phyloP scores from a whole-genome alignment of 2,113 vertebrate species.

The cat (Felis catus) region DNA sequence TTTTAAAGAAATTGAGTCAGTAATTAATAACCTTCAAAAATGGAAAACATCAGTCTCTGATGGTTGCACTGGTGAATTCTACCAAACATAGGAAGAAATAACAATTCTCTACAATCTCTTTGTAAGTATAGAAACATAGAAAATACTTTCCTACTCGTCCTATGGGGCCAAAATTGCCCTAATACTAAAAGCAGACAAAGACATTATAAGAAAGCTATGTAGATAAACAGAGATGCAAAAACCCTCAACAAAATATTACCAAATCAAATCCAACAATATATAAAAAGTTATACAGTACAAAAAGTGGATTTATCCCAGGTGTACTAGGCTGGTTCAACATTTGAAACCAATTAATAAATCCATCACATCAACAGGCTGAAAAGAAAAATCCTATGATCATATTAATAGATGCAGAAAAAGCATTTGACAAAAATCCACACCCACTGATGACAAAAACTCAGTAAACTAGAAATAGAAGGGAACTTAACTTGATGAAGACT shows the following conservation, averaged over 20 bases:
- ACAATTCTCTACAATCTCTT: not conserved
- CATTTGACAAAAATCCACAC: not conserved
- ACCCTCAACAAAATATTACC: not conserved
- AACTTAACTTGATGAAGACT: not conserved
- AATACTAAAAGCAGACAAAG: not conserved
- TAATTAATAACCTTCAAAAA: not conserved
- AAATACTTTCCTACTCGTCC: not conserved
- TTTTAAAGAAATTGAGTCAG: not conserved
- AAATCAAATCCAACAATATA: not conserved
- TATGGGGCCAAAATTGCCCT: not conserved
- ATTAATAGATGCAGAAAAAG: not conserved
- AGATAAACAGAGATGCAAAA: not conserved
- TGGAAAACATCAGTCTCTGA: not conserved
- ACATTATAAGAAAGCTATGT: not conserved
- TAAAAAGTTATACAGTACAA: not conserved
- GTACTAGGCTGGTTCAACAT: not conserved
- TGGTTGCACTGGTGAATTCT: not conserved
- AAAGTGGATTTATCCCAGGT: not conserved
- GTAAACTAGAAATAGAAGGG: not conserved
- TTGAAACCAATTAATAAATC: not conserved
- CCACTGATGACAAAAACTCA: not conserved
- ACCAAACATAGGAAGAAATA: not conserved
- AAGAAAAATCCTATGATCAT: not conserved
- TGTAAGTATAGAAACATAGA: not conserved
- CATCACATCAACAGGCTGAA: not conserved